Base-by-base conservation (phyloP, 2,888 invertebrate species). In the Coenonympha glycerion region DNA sequence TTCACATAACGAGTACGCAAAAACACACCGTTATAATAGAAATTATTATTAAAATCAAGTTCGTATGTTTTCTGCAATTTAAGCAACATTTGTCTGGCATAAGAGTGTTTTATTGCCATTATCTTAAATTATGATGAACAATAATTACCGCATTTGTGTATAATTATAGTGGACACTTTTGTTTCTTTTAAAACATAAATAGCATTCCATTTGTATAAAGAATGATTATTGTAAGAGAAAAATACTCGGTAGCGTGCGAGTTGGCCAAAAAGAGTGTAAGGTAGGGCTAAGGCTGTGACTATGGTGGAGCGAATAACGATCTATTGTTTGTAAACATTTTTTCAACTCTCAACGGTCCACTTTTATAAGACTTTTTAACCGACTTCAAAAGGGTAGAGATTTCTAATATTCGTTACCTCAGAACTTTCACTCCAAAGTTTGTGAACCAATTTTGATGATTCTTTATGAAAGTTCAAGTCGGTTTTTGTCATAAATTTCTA, bases 181-280 rank as follows among this genome's bases (percentile, higher is more conserved):
- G 68, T 71, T 69, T 68, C 59, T 59, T 59, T 68, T 69, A 71
- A 72, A 74, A 71, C 68, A 63, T 60, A 61, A 69, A 69, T 65
- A 64, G 63, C 62, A 28, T 53, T 55, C 65, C 69, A 76, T 76
- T 78, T 76, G 72, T 73, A n/a, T n/a, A 67, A 22, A 65, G 63
- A 63, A 59, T 72, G 75, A 52, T 52, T 47, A 42, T 24, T 22
- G 34, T 24, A 39, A 46, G 46, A 26, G 40, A 18, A 33, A 44
- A 26, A 39, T n/a, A 16, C 45, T 9, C 34, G 18, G 31, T 40
- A 19, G 40, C 45, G 45, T 46, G 50, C 24, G 34, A 44, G n/a
- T 40, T 33, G 40, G 45, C 46, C 31, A 50, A 50, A 50, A 44
- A 31, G 42, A 34, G 16, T 48, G 21, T 11, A 31, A 13, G 11